phyloP scores from a whole-genome alignment of 2,797 vertebrate genomes.

The Cetoscarus ocellatus region DNA sequence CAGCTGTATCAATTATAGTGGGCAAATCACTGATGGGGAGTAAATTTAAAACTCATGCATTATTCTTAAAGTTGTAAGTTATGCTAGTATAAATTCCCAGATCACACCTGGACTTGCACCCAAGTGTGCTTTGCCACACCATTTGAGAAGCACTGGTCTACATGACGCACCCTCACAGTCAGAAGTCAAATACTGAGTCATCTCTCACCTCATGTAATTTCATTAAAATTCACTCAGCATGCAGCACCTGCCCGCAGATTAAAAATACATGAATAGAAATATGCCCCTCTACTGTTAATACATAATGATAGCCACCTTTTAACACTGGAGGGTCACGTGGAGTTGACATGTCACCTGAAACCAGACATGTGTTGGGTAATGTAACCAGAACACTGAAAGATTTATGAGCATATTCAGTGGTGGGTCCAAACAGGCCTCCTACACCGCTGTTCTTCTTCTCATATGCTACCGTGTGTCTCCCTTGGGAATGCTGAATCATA shows the following conservation, averaged over 20 bases:
- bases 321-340: constrained; percentile 47
- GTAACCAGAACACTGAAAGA: constrained; percentile 69
- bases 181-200: constrained; percentile 51
- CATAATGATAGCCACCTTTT: constrained; percentile 31
- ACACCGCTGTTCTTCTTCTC: constrained; percentile 38
- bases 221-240: constrained; percentile 49
- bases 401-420: constrained; percentile 60
- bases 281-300: constrained; percentile 18
- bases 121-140: too few species aligned
- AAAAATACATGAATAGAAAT: constrained; percentile 51
- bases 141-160: neutral
- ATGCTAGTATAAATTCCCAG: too few species aligned
- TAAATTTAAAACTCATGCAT: too few species aligned
- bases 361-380: constrained; percentile 59
- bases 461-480: constrained; percentile 36
- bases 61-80: too few species aligned
- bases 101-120: too few species aligned
- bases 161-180: constrained; percentile 39
- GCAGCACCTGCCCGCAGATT: constrained; percentile 24
- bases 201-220: constrained; percentile 44
- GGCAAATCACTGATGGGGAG: too few species aligned
- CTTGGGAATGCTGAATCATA: constrained; percentile 40
- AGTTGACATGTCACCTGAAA: constrained; percentile 69
- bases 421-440: constrained; percentile 44
- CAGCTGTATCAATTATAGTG: too few species aligned